phyloP scores from a whole-genome alignment of 2,797 vertebrate genomes.

The Sorex maritimensis region DNA sequence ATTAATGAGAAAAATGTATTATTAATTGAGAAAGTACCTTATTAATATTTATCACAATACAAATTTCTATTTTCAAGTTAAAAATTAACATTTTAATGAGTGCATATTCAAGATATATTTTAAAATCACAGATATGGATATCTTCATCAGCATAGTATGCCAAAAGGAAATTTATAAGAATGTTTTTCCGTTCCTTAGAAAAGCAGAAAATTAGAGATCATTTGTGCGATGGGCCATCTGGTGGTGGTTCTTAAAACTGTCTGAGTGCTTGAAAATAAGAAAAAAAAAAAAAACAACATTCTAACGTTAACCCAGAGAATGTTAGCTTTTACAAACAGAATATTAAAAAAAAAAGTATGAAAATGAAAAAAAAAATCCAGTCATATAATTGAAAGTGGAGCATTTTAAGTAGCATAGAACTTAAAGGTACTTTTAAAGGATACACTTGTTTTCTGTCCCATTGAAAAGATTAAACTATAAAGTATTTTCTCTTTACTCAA shows the following conservation, averaged over 20 bases:
- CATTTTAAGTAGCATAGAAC: conserved; percentile 12
- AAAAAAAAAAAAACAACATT: conserved; percentile 60
- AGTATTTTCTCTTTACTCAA: background rate
- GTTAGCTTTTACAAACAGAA: conserved; percentile 44
- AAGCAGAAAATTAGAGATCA: conserved; percentile 66
- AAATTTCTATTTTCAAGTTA: conserved; percentile 17
- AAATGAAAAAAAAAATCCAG: background rate
- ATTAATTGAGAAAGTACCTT: conserved; percentile 44
- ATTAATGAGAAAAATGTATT: conserved; percentile 45
- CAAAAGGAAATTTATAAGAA: conserved; percentile 60
- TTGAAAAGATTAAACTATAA: conserved; percentile 41
- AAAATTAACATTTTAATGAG: conserved; percentile 33
- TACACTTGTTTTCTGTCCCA: conserved; percentile 16
- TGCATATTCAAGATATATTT: conserved; percentile 1
- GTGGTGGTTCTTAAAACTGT: conserved; percentile 74
- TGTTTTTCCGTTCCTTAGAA: conserved; percentile 46
- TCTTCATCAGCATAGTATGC: conserved; percentile 53
- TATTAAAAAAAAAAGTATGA: background rate
- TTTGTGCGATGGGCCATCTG: conserved; percentile 75
- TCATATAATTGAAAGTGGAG: background rate
- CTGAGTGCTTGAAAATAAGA: conserved; percentile 10
- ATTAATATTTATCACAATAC: conserved; percentile 49
- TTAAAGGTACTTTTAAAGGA: conserved; percentile 1
- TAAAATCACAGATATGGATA: background rate
- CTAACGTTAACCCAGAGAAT: conserved; percentile 56